Evolutionary conservation across 2,888 invertebrate genomes (phyloP).

Genomic region (Palloptera scutellata): DNA sequence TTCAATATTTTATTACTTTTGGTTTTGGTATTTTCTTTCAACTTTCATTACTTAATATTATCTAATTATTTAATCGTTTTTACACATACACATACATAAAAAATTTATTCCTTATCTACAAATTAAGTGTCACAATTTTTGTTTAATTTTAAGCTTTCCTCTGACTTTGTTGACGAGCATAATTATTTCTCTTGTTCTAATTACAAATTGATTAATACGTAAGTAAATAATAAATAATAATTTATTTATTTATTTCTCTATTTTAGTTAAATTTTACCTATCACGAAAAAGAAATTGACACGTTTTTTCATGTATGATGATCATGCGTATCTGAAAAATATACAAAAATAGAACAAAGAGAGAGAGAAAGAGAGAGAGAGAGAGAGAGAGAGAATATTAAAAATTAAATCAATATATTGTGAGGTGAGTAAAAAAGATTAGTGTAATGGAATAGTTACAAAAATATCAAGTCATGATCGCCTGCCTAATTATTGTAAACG

Average conservation of each 20-base stretch:
- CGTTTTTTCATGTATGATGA: slow-evolving; percentile 73
- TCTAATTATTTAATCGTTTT: slow-evolving; percentile 4
- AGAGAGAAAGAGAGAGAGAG: slow-evolving; percentile 1
- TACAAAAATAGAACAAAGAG: slow-evolving; percentile 17
- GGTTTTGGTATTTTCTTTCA: not conserved
- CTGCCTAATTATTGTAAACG: too few relatives aligned
- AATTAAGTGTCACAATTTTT: not conserved
- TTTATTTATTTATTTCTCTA: slow-evolving; percentile 42
- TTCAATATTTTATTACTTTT: not conserved
- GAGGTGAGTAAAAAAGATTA: too few relatives aligned
- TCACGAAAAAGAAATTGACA: slow-evolving; percentile 65
- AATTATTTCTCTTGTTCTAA: not conserved
- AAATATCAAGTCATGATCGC: too few relatives aligned
- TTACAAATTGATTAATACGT: not conserved
- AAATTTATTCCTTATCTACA: not conserved
- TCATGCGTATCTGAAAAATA: slow-evolving; percentile 75
- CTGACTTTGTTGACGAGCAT: slow-evolving; percentile 21
- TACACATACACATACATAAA: slow-evolving; percentile 15
- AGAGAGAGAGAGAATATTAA: slow-evolving; percentile 11
- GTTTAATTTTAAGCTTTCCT: not conserved
- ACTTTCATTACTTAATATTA: slow-evolving; percentile 1
- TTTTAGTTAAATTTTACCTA: slow-evolving; percentile 60
- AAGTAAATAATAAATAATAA: not conserved
- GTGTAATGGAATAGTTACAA: too few relatives aligned
- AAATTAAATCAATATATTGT: not conserved